A percentile compares a stretch with the other conserved stretches of the same genome.
phyloP scores from a whole-genome alignment of 2,113 vertebrate species.

The Halichoeres trimaculatus region DNA sequence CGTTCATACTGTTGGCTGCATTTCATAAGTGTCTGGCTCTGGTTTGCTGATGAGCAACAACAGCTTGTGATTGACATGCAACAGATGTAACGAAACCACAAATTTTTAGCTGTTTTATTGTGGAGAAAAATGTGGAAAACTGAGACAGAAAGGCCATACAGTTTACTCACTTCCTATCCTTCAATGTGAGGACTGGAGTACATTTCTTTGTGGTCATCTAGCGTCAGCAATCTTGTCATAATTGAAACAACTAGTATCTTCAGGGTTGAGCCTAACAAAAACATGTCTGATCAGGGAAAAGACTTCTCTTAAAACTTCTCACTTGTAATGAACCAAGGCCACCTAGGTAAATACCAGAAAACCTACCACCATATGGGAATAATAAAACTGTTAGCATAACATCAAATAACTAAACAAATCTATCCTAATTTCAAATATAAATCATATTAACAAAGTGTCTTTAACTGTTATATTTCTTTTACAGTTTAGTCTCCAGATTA shows the following conservation, averaged over 20 bases:
- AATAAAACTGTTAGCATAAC: background rate
- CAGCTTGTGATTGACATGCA: slow-evolving; percentile 36
- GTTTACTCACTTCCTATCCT: background rate
- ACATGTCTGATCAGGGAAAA: background rate
- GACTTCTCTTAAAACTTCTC: background rate
- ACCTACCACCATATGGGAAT: slow-evolving; percentile 78
- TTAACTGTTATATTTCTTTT: too few relatives aligned
- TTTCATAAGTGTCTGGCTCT: slow-evolving; percentile 5
- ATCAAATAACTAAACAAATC: too few relatives aligned
- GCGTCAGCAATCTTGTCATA: too few relatives aligned
- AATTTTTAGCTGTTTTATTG: slow-evolving; percentile 2
- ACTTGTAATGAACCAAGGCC: slow-evolving; percentile 77
- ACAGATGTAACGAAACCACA: slow-evolving; percentile 33
- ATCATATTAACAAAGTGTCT: too few relatives aligned
- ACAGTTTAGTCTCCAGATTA: too few relatives aligned
- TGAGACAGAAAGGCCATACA: background rate
- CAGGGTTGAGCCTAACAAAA: background rate
- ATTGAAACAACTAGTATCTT: background rate
- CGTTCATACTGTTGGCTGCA: background rate
- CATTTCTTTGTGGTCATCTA: too few relatives aligned
- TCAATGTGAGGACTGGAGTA: background rate
- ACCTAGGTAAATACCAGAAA: slow-evolving; percentile 81
- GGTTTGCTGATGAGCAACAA: slow-evolving; percentile 15
- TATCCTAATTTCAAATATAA: too few relatives aligned
- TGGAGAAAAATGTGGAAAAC: slow-evolving; percentile 11